Evolutionary conservation across 2,888 invertebrate species (phyloP), one percentile per base, ranked within the genome.

Genomic region (Hydrotaea diabolus): DNA sequence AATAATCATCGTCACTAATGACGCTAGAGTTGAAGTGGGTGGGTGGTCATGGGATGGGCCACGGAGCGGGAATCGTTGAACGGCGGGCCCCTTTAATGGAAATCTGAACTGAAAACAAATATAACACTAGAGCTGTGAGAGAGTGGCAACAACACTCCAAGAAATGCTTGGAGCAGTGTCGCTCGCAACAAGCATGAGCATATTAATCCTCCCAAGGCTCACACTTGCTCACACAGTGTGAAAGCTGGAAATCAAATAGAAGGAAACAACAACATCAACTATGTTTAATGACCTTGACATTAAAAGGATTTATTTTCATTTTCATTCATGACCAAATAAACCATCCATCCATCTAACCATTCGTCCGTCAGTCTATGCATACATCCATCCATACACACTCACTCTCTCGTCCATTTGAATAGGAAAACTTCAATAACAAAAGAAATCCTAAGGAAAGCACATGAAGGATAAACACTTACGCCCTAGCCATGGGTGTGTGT

Each of bases 271-370:
- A 31, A 64, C 26, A n/a, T 3, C 11, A 8, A 19, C 66, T 39
- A 39, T 39, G 9, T 13, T 55, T 21, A 21, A 74, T 62, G 71
- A 77, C 83, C 83, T 83, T 83, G 83, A 84, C 80, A 84, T 84
- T 84, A 80, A 75, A 78, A 55, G 31, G 49, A 76, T 21, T 66
- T 64, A 46, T 49, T 76, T 17, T 21, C 23, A 59, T 43, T 57
- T 62, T 43, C 46, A 78, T 78, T 80, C 62, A 77, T 83, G 83
- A 46, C 62, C 69, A 83, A 80, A 69, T 74, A 26, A 72, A 74
- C 57, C 36, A 55, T 9, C n/a, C 31, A 55, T 13, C 66, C 59
- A 55, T 21, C 55, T 21, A 49, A 21, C 0, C 13, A 21, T 21
- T 21, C 55, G 11, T 21, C 21, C 55, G 13, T 55, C 55, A 5